Base-by-base conservation (phyloP, 2,888 invertebrate species). In the Drosophila nr. medialis region DNA sequence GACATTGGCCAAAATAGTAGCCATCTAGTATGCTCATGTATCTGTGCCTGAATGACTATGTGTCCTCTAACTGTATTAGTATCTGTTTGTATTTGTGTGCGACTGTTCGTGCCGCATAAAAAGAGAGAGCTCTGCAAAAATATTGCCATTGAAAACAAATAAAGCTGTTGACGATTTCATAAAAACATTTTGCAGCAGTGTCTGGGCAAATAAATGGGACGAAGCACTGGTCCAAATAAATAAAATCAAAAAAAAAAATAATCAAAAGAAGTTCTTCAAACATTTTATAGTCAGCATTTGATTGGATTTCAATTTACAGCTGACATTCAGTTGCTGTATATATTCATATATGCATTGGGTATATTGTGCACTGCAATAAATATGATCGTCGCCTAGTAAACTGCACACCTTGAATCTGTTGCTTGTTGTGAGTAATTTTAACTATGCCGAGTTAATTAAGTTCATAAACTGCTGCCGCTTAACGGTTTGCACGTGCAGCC, bases 141-240 rank as follows among this genome's bases (percentile, higher is more conserved):
- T 87, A 89, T 87, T 87, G 86, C 78, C 82, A 85, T 87, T 89
- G 87, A 86, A 89, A 87, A 89, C 89, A 87, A 87, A 87, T 89
- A 87, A 87, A 89, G 87, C 86, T 89, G 82, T 87, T 85, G 86
- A 89, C 81, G 86, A 75, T 87, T 87, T 87, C 85, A 85, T 87
- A 87, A 89, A 86, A 88, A 75, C 80, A 63, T 65, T 53, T 56
- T 42, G 15, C 58, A 61, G 55, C 59, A 49, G 54, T 53, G 45
- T 30, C n/a, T 36, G 51, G 30, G 6, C 48, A 62, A 30, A 49
- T 55, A 61, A 49, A 24, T 24, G 24, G 58, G 18, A 55, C 30
- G 36, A 29, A 49, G 30, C 48, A 60, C n/a, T 38, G 13, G n/a
- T 1, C 7, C 8, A 55, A 38, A 27, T 10, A 36, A 54, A 54